Evolutionary conservation across 2,888 invertebrate genomes (phyloP), one percentile per base, ranked within the genome.

Genomic region (Archips crataeganus): DNA sequence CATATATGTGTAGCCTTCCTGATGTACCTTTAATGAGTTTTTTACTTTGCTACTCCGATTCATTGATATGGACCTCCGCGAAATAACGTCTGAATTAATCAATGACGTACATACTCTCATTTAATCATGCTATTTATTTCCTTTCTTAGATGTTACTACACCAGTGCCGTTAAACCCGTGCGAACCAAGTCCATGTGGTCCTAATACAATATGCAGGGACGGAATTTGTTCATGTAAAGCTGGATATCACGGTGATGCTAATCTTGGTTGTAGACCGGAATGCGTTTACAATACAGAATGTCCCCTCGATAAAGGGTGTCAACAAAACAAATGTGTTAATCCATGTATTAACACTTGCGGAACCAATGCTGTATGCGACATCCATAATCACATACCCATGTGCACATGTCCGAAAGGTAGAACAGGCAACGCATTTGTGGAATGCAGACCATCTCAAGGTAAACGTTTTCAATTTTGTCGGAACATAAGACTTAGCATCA

Each of bases 311-410:
- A 96, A 95, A 82, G 96, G 96, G 57, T 97, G 97, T 79, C 94
- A 96, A 77, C 89, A 94, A 81, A 96, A 96, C 83, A 97, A 97
- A 87, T 97, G 97, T 82, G 82, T 94, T n/a, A 95, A 97, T 88
- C 97, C 97, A 36, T 97, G 97, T 83, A 95, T 95, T 63, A 96
- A 96, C 78, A 96, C 96, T 10, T 97, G 97, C 84, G 97, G 96
- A 5, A 83, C 95, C 74, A 96, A 96, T 83, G 97, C 97, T 9
- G 91, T 96, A 71, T 97, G 97, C 81, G 95, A 96, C 77, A 96
- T 97, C 2, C 95, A 96, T 79, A 96, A 97, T 79, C 97, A 97
- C 81, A 95, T 97, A 75, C 96, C 97, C 59, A 96, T 96, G 91
- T 97, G 97, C 78, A 95, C 95, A 70, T 97, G 97, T 84, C 96